Conservation (phyloP, 2,888 invertebrate species). For the Maniola hyperantus region DNA sequence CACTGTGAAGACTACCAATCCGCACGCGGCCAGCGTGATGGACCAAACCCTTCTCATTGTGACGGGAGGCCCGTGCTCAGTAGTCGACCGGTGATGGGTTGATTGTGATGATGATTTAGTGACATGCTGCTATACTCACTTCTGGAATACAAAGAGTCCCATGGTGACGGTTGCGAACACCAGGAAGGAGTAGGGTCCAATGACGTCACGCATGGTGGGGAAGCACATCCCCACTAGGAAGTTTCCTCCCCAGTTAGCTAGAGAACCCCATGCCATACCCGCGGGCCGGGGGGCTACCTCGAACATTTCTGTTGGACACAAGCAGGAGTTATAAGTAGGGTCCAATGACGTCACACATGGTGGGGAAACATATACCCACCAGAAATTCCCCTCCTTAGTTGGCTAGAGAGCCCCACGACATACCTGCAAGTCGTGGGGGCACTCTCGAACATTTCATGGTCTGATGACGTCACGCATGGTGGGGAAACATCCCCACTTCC, state of each 20-base stretch:
- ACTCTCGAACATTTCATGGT: conserved; percentile 88
- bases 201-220: conserved; percentile 82
- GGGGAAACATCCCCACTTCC: too few species aligned
- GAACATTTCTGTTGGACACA: conserved; percentile 85
- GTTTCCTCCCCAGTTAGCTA: conserved; percentile 94
- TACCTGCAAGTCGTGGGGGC: conserved; percentile 91
- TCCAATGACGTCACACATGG: too few species aligned
- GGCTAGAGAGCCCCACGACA: conserved; percentile 92
- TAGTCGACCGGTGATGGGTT: too few species aligned
- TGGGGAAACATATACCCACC: conserved; percentile 78
- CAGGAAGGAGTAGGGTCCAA: conserved; percentile 89
- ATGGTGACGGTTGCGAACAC: conserved; percentile 85
- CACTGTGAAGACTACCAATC: too few species aligned
- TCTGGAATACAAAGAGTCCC: conserved; percentile 82
- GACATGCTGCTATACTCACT: conserved; percentile 64
- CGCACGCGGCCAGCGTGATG: too few species aligned
- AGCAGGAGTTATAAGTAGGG: background rate
- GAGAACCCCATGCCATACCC: conserved; percentile 93
- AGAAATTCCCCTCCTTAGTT: conserved; percentile 96
- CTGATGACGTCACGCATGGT: too few species aligned
- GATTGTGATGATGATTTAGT: background rate
- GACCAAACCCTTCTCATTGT: too few species aligned
- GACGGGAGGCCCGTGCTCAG: too few species aligned
- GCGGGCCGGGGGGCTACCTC: conserved; percentile 92
- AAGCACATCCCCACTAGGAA: conserved; percentile 92